phyloP scores from a whole-genome alignment of 1,140 invertebrate genomes.

The Drosophila rhopaloa region DNA sequence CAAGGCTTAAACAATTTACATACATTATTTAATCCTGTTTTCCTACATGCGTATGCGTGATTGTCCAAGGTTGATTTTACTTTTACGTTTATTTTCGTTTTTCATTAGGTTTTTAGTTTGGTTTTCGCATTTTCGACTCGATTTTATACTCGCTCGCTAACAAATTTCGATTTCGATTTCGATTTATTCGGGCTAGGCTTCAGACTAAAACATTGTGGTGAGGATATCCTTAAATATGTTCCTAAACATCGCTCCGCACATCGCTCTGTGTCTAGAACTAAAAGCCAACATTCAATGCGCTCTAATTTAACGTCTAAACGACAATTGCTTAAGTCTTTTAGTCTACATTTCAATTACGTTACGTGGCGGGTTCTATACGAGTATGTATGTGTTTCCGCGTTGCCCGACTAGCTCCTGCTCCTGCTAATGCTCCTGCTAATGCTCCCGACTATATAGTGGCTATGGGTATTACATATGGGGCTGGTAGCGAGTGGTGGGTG shows the following conservation, averaged over 20 bases:
- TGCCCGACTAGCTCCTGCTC: not conserved
- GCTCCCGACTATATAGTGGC: constrained; percentile 15
- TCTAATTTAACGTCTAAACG: constrained; percentile 84
- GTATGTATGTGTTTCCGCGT: not conserved
- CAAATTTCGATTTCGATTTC: constrained; percentile 27
- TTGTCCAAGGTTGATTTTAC: constrained; percentile 73
- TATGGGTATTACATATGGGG: constrained; percentile 25
- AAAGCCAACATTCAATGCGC: constrained; percentile 84
- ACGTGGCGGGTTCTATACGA: constrained; percentile 27
- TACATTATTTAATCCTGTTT: constrained; percentile 51
- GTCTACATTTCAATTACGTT: constrained; percentile 71
- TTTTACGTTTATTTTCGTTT: constrained; percentile 38
- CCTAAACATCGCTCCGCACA: constrained; percentile 27
- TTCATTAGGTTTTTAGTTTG: constrained; percentile 29
- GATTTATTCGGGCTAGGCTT: constrained; percentile 49
- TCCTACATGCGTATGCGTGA: constrained; percentile 72
- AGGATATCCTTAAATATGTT: constrained; percentile 46
- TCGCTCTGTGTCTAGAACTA: constrained; percentile 53
- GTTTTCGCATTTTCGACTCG: constrained; percentile 32
- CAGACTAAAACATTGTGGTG: constrained; percentile 60
- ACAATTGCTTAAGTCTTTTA: constrained; percentile 85
- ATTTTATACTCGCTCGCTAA: constrained; percentile 32
- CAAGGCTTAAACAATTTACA: constrained; percentile 57
- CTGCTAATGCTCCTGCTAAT: not conserved
- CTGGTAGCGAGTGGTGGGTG: constrained; percentile 27